Base-by-base conservation (phyloP, 2,797 vertebrate genomes). In the Periophthalmus magnuspinnatus region DNA sequence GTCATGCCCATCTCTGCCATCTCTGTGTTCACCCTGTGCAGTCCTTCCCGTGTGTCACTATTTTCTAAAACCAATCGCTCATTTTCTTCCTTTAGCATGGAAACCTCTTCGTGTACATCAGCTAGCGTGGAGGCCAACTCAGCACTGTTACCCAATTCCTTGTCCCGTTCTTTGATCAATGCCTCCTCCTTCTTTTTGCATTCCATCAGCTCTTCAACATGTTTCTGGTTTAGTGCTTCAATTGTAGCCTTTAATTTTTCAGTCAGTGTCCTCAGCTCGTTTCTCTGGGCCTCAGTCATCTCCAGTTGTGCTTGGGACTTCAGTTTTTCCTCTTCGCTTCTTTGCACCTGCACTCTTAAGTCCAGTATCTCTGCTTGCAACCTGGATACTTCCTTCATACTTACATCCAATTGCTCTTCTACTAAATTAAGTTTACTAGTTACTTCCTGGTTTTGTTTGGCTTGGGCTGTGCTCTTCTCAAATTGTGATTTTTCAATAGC, bases 1-100 rank as follows among this genome's bases (percentile, higher is more conserved):
- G 94, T 95, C 80, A 96, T 95, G 56, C 95, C 95, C 2, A 98
- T 92, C 88, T 98, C 95, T 0, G 96, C 96, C 74, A 95, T 96
- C 87, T 97, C 96, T 0, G 93, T 96, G 90, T 97, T 97, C 19
- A 93, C 95, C 59, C 91, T 90, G 76, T 96, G 93, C 66, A 97
- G 93, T 55, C 92, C 88, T 38, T 98, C 97, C 34, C 93, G 93
- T 17, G 90, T 93, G 83, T 98, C 97, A 0, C 85, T 84, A 0
- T 88, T 94, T 81, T 97, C 95, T 57, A 92, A 79, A 16, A 79
- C 86, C 50, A 94, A 84, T 41, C 76, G 86, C 67, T 92, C 85
- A 8, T 94, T 92, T 72, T 90, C 87, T 5, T 78, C 81, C 63
- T 95, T 96, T 4, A 93, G 84, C n/a, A 65, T 78, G 38, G 83